Percentiles rank a stretch among this genome's conserved stretches.
Conservation (phyloP, 2,888 invertebrate genomes). For the Ormyrus thymus region DNA sequence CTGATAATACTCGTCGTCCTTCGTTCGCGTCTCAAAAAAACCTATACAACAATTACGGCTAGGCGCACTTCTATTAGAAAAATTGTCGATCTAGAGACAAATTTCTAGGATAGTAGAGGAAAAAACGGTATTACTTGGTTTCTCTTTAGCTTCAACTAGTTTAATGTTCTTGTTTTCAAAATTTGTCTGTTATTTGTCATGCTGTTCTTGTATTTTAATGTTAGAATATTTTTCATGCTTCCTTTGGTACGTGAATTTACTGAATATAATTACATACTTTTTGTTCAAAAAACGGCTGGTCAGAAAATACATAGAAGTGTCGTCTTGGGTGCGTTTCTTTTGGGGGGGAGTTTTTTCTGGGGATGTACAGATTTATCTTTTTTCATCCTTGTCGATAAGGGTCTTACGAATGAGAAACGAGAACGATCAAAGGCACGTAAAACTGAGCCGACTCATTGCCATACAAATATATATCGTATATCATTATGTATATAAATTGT, state of each 20-base stretch:
- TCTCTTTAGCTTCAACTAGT: conserved; percentile 9
- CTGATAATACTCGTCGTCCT: conserved; percentile 36
- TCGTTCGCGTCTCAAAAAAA: conserved; percentile 14
- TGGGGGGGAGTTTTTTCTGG: neutral
- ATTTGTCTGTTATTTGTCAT: neutral
- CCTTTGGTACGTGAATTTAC: no score
- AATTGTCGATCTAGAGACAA: conserved; percentile 45
- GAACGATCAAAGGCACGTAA: conserved; percentile 56
- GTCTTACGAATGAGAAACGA: conserved; percentile 53
- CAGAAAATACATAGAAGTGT: conserved; percentile 14
- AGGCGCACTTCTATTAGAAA: conserved; percentile 37
- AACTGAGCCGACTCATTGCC: conserved; percentile 54
- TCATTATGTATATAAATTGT: conserved; percentile 30
- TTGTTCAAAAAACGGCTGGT: neutral
- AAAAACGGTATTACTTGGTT: conserved; percentile 44
- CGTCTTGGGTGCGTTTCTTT: conserved; percentile 24
- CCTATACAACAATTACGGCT: conserved; percentile 26
- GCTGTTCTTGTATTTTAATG: neutral
- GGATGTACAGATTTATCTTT: neutral
- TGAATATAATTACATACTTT: neutral
- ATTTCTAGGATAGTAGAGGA: conserved; percentile 56
- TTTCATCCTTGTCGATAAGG: conserved; percentile 31
- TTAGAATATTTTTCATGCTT: no score
- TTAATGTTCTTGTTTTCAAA: conserved; percentile 4
- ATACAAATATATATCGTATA: conserved; percentile 42